Conservation (phyloP, 2,113 vertebrate species). For the Tinamus guttatus region DNA sequence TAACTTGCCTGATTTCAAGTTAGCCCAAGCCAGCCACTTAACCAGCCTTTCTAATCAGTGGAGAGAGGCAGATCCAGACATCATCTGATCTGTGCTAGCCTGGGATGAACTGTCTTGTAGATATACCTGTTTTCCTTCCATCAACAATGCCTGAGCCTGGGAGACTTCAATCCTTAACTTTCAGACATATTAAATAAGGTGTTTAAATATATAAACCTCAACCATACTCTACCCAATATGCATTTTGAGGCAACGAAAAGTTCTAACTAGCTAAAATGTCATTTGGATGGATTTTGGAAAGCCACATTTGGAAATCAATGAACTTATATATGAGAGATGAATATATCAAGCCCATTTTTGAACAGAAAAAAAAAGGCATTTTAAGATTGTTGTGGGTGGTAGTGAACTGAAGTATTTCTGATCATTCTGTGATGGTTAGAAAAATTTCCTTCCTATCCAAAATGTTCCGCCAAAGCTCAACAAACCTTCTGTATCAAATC, state of each 20-base stretch:
- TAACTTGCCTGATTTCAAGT: not conserved
- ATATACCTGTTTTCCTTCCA: not conserved
- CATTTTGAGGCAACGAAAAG: not conserved
- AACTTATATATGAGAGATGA: not conserved
- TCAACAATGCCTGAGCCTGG: not conserved
- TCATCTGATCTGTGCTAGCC: not conserved
- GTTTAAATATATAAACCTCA: not conserved
- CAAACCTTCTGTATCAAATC: not conserved
- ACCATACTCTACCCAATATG: not conserved
- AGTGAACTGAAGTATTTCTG: not conserved
- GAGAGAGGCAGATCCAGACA: not conserved
- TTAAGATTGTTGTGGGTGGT: not conserved
- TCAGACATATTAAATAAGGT: not conserved
- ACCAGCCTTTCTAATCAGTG: not conserved
- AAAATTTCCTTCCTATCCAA: not conserved
- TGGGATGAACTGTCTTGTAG: not conserved
- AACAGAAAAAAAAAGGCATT: not conserved
- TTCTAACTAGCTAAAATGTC: not conserved
- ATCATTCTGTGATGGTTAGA: not conserved
- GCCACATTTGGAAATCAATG: not conserved
- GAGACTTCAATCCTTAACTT: not conserved
- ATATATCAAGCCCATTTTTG: rapidly evolving
- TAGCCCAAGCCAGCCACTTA: not conserved
- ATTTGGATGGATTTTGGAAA: not conserved
- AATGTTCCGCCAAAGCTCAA: not conserved